Evolutionary conservation across 2,797 vertebrate genomes (phyloP).

Genomic region (Sylvia borin): DNA sequence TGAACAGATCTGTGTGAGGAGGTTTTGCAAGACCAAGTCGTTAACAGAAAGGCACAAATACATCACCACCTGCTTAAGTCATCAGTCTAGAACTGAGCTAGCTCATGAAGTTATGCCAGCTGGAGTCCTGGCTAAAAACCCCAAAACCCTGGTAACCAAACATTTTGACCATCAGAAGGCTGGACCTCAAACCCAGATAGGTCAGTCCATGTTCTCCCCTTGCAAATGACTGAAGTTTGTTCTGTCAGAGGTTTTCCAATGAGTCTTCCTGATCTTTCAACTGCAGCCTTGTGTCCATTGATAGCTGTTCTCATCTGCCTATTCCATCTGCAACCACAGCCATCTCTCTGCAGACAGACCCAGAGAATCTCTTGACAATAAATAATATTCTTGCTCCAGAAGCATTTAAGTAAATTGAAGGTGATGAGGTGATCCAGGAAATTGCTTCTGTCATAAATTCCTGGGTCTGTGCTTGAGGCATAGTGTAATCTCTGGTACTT

Average conservation of each 20-base stretch:
- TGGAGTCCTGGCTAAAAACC: neutral
- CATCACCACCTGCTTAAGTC: slow-evolving; percentile 17
- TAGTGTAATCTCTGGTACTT: neutral
- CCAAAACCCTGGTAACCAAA: neutral
- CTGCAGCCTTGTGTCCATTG: neutral
- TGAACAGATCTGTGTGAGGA: neutral
- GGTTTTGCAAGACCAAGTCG: neutral
- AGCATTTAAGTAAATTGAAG: neutral
- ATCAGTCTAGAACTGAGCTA: neutral
- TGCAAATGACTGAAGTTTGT: neutral
- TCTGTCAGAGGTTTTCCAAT: neutral
- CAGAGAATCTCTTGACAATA: neutral
- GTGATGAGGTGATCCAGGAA: neutral
- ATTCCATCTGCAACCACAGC: neutral
- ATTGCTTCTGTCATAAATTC: neutral
- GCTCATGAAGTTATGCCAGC: neutral
- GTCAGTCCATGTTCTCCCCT: neutral
- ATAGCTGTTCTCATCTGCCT: neutral
- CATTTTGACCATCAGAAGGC: neutral
- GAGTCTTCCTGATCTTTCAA: neutral
- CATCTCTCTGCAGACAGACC: neutral
- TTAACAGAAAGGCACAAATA: slow-evolving; percentile 28
- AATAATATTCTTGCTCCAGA: neutral
- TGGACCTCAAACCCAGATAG: neutral
- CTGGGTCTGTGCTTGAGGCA: neutral